A percentile compares a stretch with the other conserved stretches of the same genome.
Evolutionary conservation across 1,140 invertebrate species (phyloP).

Genomic region (Anthonomus grandis): DNA sequence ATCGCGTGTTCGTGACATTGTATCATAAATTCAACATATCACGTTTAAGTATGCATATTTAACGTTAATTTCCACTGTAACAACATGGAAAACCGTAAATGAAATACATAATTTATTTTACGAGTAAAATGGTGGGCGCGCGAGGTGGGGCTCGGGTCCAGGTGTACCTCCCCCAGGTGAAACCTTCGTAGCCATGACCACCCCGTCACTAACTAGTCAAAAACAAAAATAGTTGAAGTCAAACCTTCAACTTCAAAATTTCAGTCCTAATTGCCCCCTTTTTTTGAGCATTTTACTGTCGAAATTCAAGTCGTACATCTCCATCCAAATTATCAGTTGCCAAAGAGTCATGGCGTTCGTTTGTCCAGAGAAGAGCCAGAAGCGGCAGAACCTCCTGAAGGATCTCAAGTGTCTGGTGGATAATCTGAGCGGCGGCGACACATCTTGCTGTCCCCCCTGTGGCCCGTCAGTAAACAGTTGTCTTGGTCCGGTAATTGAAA

Average conservation of each 20-base stretch:
- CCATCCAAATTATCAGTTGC: background rate
- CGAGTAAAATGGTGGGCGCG: no score
- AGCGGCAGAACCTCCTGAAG: slow-evolving; percentile 36
- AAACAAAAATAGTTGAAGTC: slow-evolving; percentile 14
- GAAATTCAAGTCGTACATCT: slow-evolving; percentile 22
- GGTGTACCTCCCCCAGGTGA: no score
- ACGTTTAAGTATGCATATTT: background rate
- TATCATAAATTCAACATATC: no score
- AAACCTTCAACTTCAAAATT: slow-evolving; percentile 23
- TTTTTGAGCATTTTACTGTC: background rate
- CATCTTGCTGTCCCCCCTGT: slow-evolving; percentile 26
- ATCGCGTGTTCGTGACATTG: no score
- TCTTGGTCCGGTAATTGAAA: slow-evolving; percentile 43
- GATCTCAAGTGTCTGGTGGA: slow-evolving; percentile 41
- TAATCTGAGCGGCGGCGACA: slow-evolving; percentile 38
- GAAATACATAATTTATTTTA: background rate
- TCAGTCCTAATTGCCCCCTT: background rate
- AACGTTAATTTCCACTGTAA: background rate
- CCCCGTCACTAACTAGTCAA: no score
- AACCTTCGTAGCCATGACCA: slow-evolving; percentile 2
- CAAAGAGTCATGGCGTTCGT: slow-evolving; percentile 31
- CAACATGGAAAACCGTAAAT: background rate
- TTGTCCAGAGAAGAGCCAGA: slow-evolving; percentile 35
- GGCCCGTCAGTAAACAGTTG: slow-evolving; percentile 29
- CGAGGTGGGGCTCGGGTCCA: background rate